A percentile compares a stretch with the other conserved stretches of the same genome.
Evolutionary conservation across 2,113 vertebrate genomes (phyloP).

Genomic region (Cyprinodon brontotheroides): DNA sequence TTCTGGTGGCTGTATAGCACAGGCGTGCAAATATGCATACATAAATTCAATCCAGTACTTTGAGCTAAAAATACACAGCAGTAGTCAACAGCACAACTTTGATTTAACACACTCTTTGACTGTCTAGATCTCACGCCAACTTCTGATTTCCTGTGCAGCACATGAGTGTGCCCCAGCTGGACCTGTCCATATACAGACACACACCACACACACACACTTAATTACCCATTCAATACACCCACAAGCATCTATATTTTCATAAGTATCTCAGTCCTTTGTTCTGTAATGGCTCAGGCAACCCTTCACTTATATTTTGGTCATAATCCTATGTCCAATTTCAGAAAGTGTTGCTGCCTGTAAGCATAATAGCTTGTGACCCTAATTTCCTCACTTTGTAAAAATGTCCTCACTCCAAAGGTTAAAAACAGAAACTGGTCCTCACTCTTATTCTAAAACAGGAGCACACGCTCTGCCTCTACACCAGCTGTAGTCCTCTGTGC

Average conservation of each 20-base stretch:
- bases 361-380: conserved; percentile 10
- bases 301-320: conserved; percentile 42
- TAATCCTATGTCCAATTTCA: conserved; percentile 48
- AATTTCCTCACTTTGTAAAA: too few species aligned
- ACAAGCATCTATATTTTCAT: conserved; percentile 37
- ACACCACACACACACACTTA: conserved; percentile 36
- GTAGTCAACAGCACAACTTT: conserved; percentile 56
- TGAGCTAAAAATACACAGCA: conserved; percentile 55
- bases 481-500: conserved; percentile 65
- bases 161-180: conserved; percentile 44
- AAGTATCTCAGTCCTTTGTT: conserved; percentile 41
- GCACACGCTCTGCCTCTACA: conserved; percentile 38
- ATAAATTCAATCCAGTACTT: conserved; percentile 21
- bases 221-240: conserved; percentile 65
- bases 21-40: conserved; percentile 23
- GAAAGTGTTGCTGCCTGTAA: conserved; percentile 32
- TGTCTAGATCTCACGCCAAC: conserved; percentile 57
- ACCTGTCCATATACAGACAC: background rate
- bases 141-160: conserved; percentile 48
- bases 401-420: too few species aligned
- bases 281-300: conserved; percentile 42
- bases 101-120: conserved; percentile 69
- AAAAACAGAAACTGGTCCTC: too few species aligned
- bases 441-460: too few species aligned
- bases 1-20: conserved; percentile 42